A percentile compares a stretch with the other conserved stretches of the same genome.
Conservation (phyloP, 1,140 invertebrate species). For the Brachionus rotundiformis region DNA sequence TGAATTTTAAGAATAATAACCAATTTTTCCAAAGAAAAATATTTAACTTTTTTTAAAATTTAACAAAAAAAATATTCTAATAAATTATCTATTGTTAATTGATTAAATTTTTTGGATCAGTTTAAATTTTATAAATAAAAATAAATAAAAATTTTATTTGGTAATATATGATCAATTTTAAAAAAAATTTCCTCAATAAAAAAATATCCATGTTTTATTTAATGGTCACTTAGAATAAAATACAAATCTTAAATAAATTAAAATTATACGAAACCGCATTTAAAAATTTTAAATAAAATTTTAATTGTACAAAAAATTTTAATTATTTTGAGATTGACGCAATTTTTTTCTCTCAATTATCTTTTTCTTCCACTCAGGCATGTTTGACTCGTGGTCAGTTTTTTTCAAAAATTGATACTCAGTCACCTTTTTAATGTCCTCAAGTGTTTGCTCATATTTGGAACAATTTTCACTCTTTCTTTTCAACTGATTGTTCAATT, state of each 20-base stretch:
- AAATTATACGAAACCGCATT: not conserved
- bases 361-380: conserved; percentile 31
- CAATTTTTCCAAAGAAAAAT: too few relatives aligned
- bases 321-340: not conserved
- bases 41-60: too few relatives aligned
- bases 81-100: too few relatives aligned
- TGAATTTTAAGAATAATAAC: too few relatives aligned
- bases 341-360: conserved; percentile 7
- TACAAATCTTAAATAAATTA: not conserved
- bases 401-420: conserved; percentile 3
- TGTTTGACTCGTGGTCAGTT: not conserved
- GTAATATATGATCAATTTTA: too few relatives aligned
- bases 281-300: not conserved
- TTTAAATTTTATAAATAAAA: too few relatives aligned
- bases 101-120: too few relatives aligned
- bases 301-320: not conserved
- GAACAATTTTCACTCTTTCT: conserved; percentile 18
- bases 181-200: too few relatives aligned
- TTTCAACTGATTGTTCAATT: conserved; percentile 20
- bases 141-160: too few relatives aligned
- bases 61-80: too few relatives aligned
- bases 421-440: conserved; percentile 30
- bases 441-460: not conserved
- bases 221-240: not conserved
- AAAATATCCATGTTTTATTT: too few relatives aligned